Evolutionary conservation across 2,113 vertebrate species (phyloP).

Genomic region (Lates calcarifer): DNA sequence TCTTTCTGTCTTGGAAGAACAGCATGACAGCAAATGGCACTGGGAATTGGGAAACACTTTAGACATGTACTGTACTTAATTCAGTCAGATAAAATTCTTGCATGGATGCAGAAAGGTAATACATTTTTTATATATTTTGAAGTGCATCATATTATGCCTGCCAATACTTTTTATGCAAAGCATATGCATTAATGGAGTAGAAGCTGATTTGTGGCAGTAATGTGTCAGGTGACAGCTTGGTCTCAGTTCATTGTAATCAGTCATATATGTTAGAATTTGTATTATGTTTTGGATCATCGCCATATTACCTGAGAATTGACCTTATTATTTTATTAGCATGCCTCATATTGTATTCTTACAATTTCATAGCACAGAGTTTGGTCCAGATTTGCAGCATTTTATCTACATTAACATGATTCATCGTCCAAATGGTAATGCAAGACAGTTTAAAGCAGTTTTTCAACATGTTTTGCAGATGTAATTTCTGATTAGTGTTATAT

Average conservation of each 20-base stretch:
- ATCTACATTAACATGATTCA: not conserved
- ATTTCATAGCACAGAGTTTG: not conserved
- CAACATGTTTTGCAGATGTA: too few relatives aligned
- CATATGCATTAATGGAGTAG: not conserved
- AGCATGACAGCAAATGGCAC: not conserved
- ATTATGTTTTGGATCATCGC: not conserved
- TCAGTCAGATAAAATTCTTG: not conserved
- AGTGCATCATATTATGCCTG: not conserved
- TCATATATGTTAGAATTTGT: not conserved
- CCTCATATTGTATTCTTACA: not conserved
- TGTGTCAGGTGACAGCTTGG: not conserved
- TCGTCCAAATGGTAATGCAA: not conserved
- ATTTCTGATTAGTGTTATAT: not conserved
- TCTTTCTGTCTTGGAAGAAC: conserved; percentile 20
- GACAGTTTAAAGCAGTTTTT: not conserved
- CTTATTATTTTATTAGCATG: not conserved
- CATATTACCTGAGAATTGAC: not conserved
- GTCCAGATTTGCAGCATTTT: not conserved
- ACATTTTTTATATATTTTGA: not conserved
- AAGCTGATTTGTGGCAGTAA: not conserved
- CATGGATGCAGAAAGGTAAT: not conserved
- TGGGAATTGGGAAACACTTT: not conserved
- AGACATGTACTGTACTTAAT: not conserved
- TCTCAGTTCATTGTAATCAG: not conserved
- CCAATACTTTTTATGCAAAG: not conserved